Conservation (phyloP, 30 jellyfish, hydroid and myxozoan species). For the Mastigias papua region DNA sequence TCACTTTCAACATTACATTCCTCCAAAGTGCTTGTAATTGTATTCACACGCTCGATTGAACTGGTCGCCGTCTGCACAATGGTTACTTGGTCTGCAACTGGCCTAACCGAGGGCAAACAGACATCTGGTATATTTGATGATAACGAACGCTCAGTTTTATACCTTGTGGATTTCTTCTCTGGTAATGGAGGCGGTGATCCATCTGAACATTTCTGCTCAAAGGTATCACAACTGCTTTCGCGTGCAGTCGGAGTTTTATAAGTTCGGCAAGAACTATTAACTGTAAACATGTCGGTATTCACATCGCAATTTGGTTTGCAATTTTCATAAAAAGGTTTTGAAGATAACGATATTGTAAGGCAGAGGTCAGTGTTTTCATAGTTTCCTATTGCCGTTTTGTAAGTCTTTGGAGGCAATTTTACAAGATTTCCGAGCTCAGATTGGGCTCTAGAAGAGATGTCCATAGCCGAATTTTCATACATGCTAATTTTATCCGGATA, state of each 20-base stretch:
- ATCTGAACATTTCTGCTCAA: background rate
- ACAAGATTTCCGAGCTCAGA: background rate
- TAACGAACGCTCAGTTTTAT: constrained; percentile 10
- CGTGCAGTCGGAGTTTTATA: background rate
- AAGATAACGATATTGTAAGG: background rate
- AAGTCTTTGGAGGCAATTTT: constrained; percentile 52
- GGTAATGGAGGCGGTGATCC: constrained; percentile 78
- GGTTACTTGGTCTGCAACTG: background rate
- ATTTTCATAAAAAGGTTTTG: constrained; percentile 32
- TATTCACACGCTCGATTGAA: background rate
- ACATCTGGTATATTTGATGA: background rate
- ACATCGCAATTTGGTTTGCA: constrained; percentile 1
- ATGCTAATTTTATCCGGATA: background rate
- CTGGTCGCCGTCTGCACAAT: background rate
- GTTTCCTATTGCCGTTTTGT: background rate
- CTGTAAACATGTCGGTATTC: background rate
- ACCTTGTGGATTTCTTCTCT: constrained; percentile 27
- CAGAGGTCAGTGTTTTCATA: constrained; percentile 26
- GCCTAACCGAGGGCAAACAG: background rate
- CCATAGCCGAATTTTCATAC: constrained; percentile 11
- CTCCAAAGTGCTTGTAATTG: background rate
- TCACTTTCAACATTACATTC: background rate
- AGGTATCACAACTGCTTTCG: constrained; percentile 26
- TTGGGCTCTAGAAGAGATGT: background rate
- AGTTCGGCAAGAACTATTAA: constrained; percentile 12